Percentiles rank a stretch among this genome's conserved stretches.
Conservation (phyloP, 2,113 vertebrate species). For the Macrotis lagotis region DNA sequence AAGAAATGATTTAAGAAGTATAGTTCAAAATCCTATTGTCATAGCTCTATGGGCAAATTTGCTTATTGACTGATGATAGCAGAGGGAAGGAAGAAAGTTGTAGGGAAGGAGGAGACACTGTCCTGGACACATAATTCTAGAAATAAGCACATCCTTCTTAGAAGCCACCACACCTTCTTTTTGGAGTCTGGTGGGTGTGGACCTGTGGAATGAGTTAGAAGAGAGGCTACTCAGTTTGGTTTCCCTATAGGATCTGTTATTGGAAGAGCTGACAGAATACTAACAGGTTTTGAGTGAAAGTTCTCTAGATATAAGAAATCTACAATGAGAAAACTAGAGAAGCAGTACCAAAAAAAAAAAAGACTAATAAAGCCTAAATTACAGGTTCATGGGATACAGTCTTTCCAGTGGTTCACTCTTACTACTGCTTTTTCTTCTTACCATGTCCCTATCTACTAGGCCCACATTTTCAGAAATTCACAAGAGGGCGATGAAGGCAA, state of each 20-base stretch:
- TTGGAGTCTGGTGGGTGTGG: not conserved
- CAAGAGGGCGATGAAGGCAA: not conserved
- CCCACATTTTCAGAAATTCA: not conserved
- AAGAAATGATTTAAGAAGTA: constrained; percentile 63
- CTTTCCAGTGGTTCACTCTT: not conserved
- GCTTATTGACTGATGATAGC: constrained; percentile 43
- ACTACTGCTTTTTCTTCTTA: not conserved
- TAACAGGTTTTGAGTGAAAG: not conserved
- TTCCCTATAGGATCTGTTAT: not conserved
- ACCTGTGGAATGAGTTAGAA: not conserved
- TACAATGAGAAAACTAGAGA: not conserved
- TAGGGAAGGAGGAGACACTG: not conserved
- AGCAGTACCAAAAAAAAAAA: not conserved
- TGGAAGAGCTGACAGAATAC: not conserved
- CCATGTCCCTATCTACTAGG: not conserved
- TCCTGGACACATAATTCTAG: constrained; percentile 17
- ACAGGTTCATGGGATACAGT: not conserved
- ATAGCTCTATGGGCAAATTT: constrained; percentile 29
- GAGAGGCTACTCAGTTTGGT: not conserved
- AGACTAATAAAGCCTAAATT: not conserved
- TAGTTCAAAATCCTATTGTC: constrained; percentile 54
- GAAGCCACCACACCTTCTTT: not conserved
- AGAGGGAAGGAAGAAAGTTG: not conserved
- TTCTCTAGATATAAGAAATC: not conserved
- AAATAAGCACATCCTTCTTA: constrained; percentile 11